Conservation (phyloP, 2,797 vertebrate genomes). For the Philypnodon macrostomus region DNA sequence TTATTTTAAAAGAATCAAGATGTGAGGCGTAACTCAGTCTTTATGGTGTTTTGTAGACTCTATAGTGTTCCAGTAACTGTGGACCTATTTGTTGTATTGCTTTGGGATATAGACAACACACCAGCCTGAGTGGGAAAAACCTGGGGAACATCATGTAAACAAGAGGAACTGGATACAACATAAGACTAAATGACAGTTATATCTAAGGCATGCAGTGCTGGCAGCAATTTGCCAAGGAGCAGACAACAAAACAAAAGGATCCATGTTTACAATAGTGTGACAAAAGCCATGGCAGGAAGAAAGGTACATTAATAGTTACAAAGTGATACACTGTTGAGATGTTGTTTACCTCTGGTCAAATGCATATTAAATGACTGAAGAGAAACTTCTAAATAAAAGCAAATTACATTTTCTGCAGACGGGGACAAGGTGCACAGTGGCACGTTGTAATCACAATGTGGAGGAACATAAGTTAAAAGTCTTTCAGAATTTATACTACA, state of each 20-base stretch:
- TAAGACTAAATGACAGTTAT: conserved; percentile 71
- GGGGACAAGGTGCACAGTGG: conserved; percentile 53
- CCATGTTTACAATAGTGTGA: conserved; percentile 65
- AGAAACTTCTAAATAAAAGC: conserved; percentile 70
- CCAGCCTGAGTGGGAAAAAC: conserved; percentile 38
- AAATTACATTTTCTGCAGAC: conserved; percentile 64
- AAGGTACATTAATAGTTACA: conserved; percentile 81
- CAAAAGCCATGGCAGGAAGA: conserved; percentile 61
- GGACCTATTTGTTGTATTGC: conserved; percentile 54
- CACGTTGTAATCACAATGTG: conserved; percentile 71
- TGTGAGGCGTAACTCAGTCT: no score
- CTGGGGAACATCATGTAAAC: conserved; percentile 65
- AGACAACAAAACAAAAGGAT: conserved; percentile 65
- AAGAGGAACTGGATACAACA: conserved; percentile 62
- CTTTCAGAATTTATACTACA: conserved; percentile 80
- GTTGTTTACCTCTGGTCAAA: conserved; percentile 83
- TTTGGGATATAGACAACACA: conserved; percentile 52
- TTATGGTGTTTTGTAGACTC: no score
- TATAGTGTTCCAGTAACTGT: conserved; percentile 11
- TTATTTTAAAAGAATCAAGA: no score
- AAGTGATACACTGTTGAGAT: conserved; percentile 74
- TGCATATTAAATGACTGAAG: conserved; percentile 74
- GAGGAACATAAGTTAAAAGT: conserved; percentile 79
- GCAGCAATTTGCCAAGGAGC: conserved; percentile 49
- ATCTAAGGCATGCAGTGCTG: conserved; percentile 45